A percentile compares a stretch with the other conserved stretches of the same genome.
Evolutionary conservation across 2,888 invertebrate species (phyloP).

Genomic region (Trichacis sp.): DNA sequence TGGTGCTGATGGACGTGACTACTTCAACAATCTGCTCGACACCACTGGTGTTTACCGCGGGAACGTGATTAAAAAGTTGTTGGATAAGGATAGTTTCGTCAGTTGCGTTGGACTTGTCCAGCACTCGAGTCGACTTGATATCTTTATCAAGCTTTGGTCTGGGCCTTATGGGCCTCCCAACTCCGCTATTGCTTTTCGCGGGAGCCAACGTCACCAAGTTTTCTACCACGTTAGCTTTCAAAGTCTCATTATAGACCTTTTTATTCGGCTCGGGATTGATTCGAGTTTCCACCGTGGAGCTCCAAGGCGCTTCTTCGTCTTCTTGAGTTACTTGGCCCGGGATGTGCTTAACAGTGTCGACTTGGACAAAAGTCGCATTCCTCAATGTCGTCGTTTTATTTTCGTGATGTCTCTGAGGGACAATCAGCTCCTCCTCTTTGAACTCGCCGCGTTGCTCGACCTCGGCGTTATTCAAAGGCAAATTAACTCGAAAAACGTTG

Average conservation of each 20-base stretch:
- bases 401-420: background rate
- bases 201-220: slow-evolving; percentile 78
- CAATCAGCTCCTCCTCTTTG: too few species aligned
- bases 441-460: too few species aligned
- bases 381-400: slow-evolving; percentile 28
- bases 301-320: slow-evolving; percentile 15
- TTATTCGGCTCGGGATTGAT: slow-evolving; percentile 28
- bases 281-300: background rate
- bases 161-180: slow-evolving; percentile 78
- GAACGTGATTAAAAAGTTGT: slow-evolving; percentile 53
- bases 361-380: slow-evolving; percentile 59
- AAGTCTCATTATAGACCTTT: slow-evolving; percentile 60
- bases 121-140: slow-evolving; percentile 35
- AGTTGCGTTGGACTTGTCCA: slow-evolving; percentile 18
- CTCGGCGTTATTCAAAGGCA: slow-evolving; percentile 35
- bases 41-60: too few species aligned
- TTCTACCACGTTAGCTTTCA: slow-evolving; percentile 59
- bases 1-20: slow-evolving; percentile 67
- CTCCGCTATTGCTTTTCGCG: slow-evolving; percentile 82
- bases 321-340: slow-evolving; percentile 30
- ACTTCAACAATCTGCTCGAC: slow-evolving; percentile 65
- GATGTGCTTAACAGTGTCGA: slow-evolving; percentile 42
- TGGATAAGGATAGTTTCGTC: slow-evolving; percentile 51
- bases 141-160: slow-evolving; percentile 71
- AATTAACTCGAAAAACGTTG: slow-evolving; percentile 29